These are phyloP conservation scores for Lepas anatifera DNA, from an alignment of 2,888 invertebrate genomes.

Conservation along the genomic window DNA sequence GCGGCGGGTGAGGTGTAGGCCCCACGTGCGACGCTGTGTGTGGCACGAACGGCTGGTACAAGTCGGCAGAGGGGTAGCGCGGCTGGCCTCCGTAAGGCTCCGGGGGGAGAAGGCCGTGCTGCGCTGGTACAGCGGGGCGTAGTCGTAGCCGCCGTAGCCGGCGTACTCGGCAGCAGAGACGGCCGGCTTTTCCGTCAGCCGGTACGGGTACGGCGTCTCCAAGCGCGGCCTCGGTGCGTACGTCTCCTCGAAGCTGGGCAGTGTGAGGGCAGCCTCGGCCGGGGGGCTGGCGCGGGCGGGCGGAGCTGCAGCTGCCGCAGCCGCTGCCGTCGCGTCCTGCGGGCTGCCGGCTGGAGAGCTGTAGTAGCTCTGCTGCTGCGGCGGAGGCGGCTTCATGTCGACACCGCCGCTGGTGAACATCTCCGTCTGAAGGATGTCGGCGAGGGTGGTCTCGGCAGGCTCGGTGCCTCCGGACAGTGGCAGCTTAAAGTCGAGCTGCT, in stretches of 20 bases:
- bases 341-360: constrained; percentile 17
- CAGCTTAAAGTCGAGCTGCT: neutral
- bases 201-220: neutral
- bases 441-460: neutral
- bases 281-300: constrained; percentile 17
- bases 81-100: neutral
- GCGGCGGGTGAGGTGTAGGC: too few relatives aligned
- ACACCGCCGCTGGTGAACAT: neutral
- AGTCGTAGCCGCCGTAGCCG: constrained; percentile 2
- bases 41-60: neutral
- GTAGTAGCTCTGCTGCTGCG: too few relatives aligned
- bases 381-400: constrained; percentile 18
- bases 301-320: constrained; percentile 11
- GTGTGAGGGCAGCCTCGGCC: constrained; percentile 8
- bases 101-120: neutral
- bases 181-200: neutral
- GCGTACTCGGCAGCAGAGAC: neutral
- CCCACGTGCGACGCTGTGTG: neutral
- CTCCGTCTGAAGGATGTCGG: constrained; percentile 7
- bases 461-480: neutral
- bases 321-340: too few relatives aligned
- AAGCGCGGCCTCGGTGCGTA: constrained; percentile 21
- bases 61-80: neutral
- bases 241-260: constrained; percentile 26
- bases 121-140: constrained; percentile 8